Conservation (phyloP, 2,888 invertebrate species). For the Drosophila cracens region DNA sequence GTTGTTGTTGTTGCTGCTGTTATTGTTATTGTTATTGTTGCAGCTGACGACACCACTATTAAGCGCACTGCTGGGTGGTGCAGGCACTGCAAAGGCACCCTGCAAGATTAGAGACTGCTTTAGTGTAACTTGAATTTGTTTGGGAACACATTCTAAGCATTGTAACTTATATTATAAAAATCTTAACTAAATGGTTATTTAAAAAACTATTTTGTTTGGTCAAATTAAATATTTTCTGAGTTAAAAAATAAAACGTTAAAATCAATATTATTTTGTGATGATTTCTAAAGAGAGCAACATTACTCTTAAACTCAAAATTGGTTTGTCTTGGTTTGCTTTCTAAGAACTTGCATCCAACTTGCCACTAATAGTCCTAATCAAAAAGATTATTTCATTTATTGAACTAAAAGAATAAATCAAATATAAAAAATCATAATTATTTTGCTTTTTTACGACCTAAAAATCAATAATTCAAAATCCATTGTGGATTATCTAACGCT, state of each 20-base stretch:
- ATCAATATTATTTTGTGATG: neutral
- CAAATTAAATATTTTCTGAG: neutral
- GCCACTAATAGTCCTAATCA: neutral
- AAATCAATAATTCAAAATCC: neutral
- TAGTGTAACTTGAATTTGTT: neutral
- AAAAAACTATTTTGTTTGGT: neutral
- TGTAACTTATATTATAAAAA: neutral
- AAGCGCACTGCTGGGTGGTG: conserved; percentile 81
- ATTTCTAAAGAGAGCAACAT: neutral
- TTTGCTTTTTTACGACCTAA: neutral
- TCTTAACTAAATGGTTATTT: neutral
- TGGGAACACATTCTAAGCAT: neutral
- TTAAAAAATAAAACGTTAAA: neutral
- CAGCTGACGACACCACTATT: conserved; percentile 36
- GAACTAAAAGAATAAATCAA: neutral
- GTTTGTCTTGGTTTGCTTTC: neutral
- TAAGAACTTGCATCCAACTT: neutral
- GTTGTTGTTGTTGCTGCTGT: conserved; percentile 69
- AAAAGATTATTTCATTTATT: neutral
- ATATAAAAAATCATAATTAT: neutral
- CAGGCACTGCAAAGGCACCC: conserved; percentile 85
- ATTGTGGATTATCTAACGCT: too few species aligned
- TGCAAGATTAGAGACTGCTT: conserved; percentile 41
- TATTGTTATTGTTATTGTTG: conserved; percentile 58
- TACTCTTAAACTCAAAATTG: neutral